These are phyloP conservation scores for Scelioninae gen. 1 DNA, from an alignment of 2,888 invertebrate genomes.

Conservation along the genomic window DNA sequence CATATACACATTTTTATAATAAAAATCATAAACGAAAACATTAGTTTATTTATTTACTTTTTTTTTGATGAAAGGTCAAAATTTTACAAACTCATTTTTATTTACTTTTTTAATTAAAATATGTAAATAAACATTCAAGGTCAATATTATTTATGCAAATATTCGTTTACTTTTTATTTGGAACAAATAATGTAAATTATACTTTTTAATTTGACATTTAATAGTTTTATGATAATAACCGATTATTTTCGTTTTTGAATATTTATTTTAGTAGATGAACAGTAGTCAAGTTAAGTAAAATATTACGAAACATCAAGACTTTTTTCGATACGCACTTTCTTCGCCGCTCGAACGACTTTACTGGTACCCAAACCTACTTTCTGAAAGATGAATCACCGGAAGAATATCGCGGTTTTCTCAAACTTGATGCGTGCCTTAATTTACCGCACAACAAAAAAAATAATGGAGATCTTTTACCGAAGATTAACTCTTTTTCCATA, in stretches of 20 bases:
- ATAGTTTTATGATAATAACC: background rate
- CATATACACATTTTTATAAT: no score
- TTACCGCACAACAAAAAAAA: slow-evolving; percentile 49
- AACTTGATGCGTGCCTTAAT: slow-evolving; percentile 54
- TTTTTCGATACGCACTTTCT: slow-evolving; percentile 45
- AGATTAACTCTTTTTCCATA: slow-evolving; percentile 41
- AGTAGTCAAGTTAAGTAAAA: background rate
- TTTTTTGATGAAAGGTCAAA: no score
- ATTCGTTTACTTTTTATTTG: no score
- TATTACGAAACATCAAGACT: slow-evolving; percentile 37
- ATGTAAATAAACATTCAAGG: no score
- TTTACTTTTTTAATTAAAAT: no score
- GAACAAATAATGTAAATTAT: no score
- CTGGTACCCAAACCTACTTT: slow-evolving; percentile 59
- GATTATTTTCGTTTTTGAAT: background rate
- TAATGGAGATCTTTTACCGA: slow-evolving; percentile 43
- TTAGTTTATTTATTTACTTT: no score
- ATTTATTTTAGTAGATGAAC: background rate
- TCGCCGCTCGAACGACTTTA: slow-evolving; percentile 42
- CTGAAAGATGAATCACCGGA: slow-evolving; percentile 61
- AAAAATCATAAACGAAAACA: no score
- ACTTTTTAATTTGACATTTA: background rate
- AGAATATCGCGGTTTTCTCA: slow-evolving; percentile 57
- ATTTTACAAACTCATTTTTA: no score
- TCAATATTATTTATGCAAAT: no score